Base-by-base conservation (phyloP, 2,888 invertebrate genomes). In the Bellardia pandia region DNA sequence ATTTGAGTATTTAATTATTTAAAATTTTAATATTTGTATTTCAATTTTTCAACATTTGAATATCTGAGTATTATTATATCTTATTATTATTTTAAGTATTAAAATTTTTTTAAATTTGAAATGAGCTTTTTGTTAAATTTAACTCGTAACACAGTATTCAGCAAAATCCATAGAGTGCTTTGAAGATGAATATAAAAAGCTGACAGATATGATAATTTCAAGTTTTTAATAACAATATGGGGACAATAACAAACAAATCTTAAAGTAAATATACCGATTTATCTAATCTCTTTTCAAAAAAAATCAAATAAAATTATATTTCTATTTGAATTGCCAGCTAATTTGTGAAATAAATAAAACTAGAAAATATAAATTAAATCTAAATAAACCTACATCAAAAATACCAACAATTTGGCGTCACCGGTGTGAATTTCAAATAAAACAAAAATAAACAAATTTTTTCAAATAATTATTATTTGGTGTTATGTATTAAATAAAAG, bases 361-460 rank as follows among this genome's bases (percentile, higher is more conserved):
- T n/a, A 53, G 4, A 53, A 62, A 62, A 74, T 9, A 30, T 4
- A 9, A 60, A 56, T 56, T 33, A 37, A 60, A 75, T 62, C 13
- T 7, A 56, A 66, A 78, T 16, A 66, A 72, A 42, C 11, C 51
- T 11, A 45, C 16, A 62, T 58, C 5, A 11, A 40, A 78, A 84
- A 74, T 60, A 66, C 7, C 66, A 75, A 85, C 11, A 75, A 62
- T 62, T 79, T 69, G 11, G 48, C 66, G 68, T 68, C 78, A 78
- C 60, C 74, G 56, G 58, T 68, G 51, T 42, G 37, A 75, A 69
- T 79, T 85, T 48, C 11, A 51, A 69, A 68, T 79, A 53, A 75
- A 85, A 42, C 23, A 53, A 79, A 69, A 77, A 56, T 66, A 23
- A 69, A 62, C 40, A 75, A 40, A 30, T 56, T 60, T 8, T 23